Conservation (phyloP, 2,113 vertebrate genomes). For the Sclerurus mexicanus region DNA sequence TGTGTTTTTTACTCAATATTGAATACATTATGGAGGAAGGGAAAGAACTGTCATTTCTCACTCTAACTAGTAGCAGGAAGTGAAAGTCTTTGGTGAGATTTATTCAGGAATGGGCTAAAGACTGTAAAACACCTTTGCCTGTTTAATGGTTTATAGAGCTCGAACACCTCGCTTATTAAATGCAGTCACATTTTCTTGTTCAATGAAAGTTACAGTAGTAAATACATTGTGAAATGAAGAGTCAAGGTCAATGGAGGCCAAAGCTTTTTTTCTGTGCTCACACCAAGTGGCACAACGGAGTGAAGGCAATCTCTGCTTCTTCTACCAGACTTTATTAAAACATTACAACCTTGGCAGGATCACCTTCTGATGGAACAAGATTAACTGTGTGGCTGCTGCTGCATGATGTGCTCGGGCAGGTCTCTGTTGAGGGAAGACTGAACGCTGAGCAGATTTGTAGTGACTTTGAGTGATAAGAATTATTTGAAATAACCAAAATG, state of each 20-base stretch:
- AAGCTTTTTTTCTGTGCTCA: background rate
- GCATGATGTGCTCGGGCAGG: background rate
- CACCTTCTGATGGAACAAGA: constrained; percentile 49
- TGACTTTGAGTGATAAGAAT: constrained; percentile 58
- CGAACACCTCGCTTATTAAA: constrained; percentile 63
- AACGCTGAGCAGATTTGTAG: background rate
- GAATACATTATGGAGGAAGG: background rate
- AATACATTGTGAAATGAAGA: constrained; percentile 25
- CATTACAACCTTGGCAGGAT: constrained; percentile 54
- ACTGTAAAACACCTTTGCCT: constrained; percentile 31
- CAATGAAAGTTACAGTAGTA: constrained; percentile 40
- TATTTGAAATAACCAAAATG: constrained; percentile 37
- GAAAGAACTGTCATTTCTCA: background rate
- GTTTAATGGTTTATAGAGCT: constrained; percentile 54
- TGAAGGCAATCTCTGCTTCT: constrained; percentile 13
- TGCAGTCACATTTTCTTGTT: constrained; percentile 35
- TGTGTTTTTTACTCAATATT: constrained; percentile 5
- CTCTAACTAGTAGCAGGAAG: background rate
- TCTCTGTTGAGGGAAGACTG: constrained; percentile 45
- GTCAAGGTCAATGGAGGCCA: constrained; percentile 50
- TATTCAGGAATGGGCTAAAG: constrained; percentile 49
- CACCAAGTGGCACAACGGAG: background rate
- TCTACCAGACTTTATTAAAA: constrained; percentile 54
- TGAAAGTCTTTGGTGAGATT: constrained; percentile 28
- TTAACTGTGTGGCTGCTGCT: constrained; percentile 43